Conservation (phyloP, 2,113 vertebrate genomes). For the Ornithorhynchus anatinus region DNA sequence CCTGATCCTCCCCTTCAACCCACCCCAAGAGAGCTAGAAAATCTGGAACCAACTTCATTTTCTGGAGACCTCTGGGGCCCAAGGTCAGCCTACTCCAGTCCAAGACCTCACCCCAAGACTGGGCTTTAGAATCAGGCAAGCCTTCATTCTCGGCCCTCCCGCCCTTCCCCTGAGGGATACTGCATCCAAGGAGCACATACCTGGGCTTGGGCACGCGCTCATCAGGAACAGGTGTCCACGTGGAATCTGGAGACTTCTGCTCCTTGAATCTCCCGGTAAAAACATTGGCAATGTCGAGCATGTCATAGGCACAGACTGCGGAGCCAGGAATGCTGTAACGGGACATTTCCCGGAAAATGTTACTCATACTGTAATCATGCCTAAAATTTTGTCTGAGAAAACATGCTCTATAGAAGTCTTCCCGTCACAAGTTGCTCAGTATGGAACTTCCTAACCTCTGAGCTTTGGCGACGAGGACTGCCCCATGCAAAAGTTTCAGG, state of each 20-base stretch:
- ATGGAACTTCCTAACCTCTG: constrained; percentile 32
- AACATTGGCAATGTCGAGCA: constrained; percentile 90
- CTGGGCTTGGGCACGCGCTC: constrained; percentile 95
- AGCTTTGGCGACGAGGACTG: constrained; percentile 40
- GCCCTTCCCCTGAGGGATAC: too few species aligned
- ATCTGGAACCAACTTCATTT: too few species aligned
- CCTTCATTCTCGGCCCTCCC: too few species aligned
- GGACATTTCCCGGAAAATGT: constrained; percentile 62
- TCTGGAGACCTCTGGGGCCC: too few species aligned
- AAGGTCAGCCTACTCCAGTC: too few species aligned
- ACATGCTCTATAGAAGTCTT: constrained; percentile 41
- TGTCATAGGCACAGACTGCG: constrained; percentile 97
- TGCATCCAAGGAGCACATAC: constrained; percentile 75
- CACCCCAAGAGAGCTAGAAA: too few species aligned
- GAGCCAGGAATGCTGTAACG: constrained; percentile 93
- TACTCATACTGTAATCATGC: constrained; percentile 48
- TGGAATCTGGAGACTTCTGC: constrained; percentile 96
- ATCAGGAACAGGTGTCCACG: constrained; percentile 96
- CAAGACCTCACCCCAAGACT: too few species aligned
- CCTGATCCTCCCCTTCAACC: too few species aligned
- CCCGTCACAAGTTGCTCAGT: constrained; percentile 30
- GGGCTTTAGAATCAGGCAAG: too few species aligned
- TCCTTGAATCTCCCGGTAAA: constrained; percentile 98
- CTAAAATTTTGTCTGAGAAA: constrained; percentile 42
- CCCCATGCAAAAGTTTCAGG: constrained; percentile 18